Evolutionary conservation across 2,888 invertebrate species (phyloP).

Genomic region (Ptilodon capucinus): DNA sequence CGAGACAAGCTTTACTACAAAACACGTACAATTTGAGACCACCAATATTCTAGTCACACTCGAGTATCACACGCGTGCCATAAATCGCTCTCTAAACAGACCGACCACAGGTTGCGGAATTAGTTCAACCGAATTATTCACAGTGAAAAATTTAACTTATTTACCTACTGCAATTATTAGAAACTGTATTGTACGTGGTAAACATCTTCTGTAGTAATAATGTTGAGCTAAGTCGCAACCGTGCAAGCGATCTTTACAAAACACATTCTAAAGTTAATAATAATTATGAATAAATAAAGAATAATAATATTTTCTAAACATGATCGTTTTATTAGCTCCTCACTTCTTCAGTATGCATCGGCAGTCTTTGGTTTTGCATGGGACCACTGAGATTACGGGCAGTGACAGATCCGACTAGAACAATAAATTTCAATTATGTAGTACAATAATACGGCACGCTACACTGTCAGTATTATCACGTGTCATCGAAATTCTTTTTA

Average conservation of each 20-base stretch:
- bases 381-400: conserved; percentile 40
- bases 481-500: too few species aligned
- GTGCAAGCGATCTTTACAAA: conserved; percentile 21
- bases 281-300: conserved; percentile 44
- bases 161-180: too few species aligned
- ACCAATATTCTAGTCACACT: conserved; percentile 65
- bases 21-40: conserved; percentile 45
- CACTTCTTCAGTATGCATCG: conserved; percentile 38
- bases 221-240: conserved; percentile 8
- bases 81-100: conserved; percentile 56
- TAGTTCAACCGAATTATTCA: not conserved
- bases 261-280: conserved; percentile 45
- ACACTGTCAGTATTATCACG: too few species aligned
- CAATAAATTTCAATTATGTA: not conserved
- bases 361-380: conserved; percentile 37
- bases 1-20: conserved; percentile 32
- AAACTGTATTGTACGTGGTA: too few species aligned
- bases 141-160: too few species aligned
- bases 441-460: too few species aligned
- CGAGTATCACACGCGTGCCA: conserved; percentile 61
- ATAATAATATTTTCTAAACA: conserved; percentile 52
- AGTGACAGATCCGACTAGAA: conserved; percentile 35
- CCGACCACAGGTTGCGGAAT: conserved; percentile 14
- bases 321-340: conserved; percentile 43
- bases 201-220: not conserved